Conservation (phyloP, 2,888 invertebrate genomes). For the Aethes cnicana region DNA sequence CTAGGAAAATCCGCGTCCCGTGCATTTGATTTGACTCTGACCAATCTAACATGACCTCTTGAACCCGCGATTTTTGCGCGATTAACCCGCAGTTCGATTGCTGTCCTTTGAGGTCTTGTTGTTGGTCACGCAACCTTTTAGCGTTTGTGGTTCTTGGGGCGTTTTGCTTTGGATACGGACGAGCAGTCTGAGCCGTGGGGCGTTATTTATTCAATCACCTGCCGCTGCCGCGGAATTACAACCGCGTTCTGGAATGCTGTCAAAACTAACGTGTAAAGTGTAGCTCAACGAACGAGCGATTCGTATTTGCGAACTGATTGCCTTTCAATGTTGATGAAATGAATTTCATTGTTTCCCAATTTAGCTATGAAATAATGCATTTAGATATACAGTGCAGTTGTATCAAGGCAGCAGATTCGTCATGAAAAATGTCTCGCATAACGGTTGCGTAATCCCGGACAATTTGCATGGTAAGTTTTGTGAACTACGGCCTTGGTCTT, state of each 20-base stretch:
- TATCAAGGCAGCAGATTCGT: too few relatives aligned
- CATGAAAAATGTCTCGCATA: too few relatives aligned
- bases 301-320: too few relatives aligned
- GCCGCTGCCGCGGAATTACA: constrained; percentile 9
- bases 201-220: constrained; percentile 26
- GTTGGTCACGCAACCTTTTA: constrained; percentile 25
- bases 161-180: constrained; percentile 20
- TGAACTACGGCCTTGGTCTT: too few relatives aligned
- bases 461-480: too few relatives aligned
- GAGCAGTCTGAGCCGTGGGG: constrained; percentile 21
- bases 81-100: constrained; percentile 2
- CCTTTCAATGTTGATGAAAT: too few relatives aligned
- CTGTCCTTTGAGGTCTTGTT: constrained; percentile 20
- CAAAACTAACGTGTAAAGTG: constrained; percentile 2
- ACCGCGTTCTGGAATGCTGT: constrained; percentile 4
- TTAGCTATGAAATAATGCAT: too few relatives aligned
- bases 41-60: constrained; percentile 38
- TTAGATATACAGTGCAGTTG: too few relatives aligned
- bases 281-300: not conserved
- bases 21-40: too few relatives aligned
- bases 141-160: constrained; percentile 25
- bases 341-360: too few relatives aligned
- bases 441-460: too few relatives aligned
- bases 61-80: constrained; percentile 1
- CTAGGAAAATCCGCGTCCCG: constrained; percentile 42